A percentile compares a stretch with the other conserved stretches of the same genome.
These are phyloP conservation scores for Penaeus indicus DNA, from an alignment of 1,140 invertebrate genomes.

Conservation along the genomic window DNA sequence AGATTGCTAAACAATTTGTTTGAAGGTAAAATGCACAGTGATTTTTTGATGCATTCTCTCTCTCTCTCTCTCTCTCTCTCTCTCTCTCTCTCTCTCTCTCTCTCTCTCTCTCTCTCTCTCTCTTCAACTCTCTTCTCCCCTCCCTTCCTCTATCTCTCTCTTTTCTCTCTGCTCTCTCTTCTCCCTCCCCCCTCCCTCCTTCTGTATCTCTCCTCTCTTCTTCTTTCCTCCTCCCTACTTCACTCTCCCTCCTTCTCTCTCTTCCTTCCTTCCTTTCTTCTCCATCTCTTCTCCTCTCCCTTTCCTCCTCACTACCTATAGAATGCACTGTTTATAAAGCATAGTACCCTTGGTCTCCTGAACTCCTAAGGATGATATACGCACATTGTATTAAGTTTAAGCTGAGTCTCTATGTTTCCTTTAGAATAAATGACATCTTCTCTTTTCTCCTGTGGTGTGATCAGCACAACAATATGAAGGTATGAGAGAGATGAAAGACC, in stretches of 20 bases:
- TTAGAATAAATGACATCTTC: slow-evolving; percentile 44
- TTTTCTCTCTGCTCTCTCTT: too few species aligned
- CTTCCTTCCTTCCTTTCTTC: too few species aligned
- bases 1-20: too few species aligned
- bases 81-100: background rate
- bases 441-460: slow-evolving; percentile 55
- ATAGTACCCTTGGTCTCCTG: background rate
- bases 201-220: background rate
- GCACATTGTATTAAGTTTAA: slow-evolving; percentile 6
- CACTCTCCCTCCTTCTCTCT: background rate
- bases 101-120: background rate
- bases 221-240: background rate
- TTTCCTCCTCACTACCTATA: background rate
- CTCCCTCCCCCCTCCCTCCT: background rate
- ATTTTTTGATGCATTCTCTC: too few species aligned
- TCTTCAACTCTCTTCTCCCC: background rate
- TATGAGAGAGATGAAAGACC: slow-evolving; percentile 56
- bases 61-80: too few species aligned
- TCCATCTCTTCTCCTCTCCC: background rate
- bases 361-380: background rate
- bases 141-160: background rate
- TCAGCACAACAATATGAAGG: slow-evolving; percentile 63
- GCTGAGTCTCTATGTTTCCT: slow-evolving; percentile 34
- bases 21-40: too few species aligned
- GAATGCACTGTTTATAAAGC: background rate